phyloP scores from a whole-genome alignment of 2,113 vertebrate species.

The Enhydra lutris region DNA sequence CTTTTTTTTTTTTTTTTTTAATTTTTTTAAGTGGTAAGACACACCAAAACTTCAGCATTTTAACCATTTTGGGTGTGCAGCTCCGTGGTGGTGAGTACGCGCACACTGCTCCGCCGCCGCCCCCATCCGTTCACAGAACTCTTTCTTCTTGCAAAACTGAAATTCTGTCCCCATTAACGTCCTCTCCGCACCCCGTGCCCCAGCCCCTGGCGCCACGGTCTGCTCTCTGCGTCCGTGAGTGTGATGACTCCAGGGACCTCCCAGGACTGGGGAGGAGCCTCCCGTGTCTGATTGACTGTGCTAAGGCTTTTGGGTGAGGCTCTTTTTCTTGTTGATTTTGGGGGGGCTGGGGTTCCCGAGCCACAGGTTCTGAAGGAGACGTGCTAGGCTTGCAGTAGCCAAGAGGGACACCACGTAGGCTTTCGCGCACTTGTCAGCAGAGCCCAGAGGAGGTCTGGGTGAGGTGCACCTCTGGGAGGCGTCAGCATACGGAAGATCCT shows the following conservation, averaged over 20 bases:
- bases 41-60: neutral
- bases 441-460: neutral
- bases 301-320: neutral
- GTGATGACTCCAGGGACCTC: neutral
- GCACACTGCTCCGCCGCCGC: neutral
- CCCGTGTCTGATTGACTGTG: neutral
- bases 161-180: too few species aligned
- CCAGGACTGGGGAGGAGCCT: accelerated
- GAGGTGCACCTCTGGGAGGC: neutral
- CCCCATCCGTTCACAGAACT: neutral
- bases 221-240: neutral
- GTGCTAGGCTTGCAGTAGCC: neutral
- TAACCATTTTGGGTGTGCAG: too few species aligned
- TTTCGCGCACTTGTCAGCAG: neutral
- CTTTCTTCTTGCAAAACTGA: neutral
- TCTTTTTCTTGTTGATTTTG: neutral
- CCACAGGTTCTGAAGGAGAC: neutral
- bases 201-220: neutral
- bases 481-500: neutral
- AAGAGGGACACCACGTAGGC: neutral
- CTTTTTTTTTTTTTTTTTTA: neutral
- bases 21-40: neutral
- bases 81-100: neutral
- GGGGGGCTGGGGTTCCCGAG: neutral
- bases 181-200: too few species aligned